Conservation (phyloP, 35 echinoderm and acorn worm species). For the Amphiura filiformis region DNA sequence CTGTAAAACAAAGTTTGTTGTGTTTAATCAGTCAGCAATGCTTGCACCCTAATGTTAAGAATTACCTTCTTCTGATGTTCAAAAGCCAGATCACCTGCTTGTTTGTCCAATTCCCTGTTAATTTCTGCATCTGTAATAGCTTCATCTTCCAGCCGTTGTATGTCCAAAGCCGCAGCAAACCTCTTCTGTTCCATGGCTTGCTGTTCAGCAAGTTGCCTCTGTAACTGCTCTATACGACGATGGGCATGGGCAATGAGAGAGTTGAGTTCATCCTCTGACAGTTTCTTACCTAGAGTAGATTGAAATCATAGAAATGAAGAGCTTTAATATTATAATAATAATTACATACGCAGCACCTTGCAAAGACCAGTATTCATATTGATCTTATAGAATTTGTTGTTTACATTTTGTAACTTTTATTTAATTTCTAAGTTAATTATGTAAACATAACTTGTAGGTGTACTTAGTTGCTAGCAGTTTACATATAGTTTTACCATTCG, state of each 20-base stretch:
- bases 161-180: slow-evolving; percentile 55
- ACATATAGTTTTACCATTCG: too few species aligned
- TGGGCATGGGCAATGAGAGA: slow-evolving; percentile 89
- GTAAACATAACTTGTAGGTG: too few species aligned
- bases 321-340: too few species aligned
- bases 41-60: too few species aligned
- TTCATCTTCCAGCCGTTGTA: slow-evolving; percentile 60
- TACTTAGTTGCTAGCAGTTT: too few species aligned
- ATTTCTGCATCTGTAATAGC: slow-evolving; percentile 44
- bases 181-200: slow-evolving; percentile 80
- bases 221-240: slow-evolving; percentile 86
- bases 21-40: too few species aligned
- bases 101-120: slow-evolving; percentile 64
- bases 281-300: slow-evolving; percentile 62
- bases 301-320: not conserved
- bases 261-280: slow-evolving; percentile 92
- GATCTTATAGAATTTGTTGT: not conserved
- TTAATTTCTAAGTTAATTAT: too few species aligned
- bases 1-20: too few species aligned
- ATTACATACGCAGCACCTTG: too few species aligned
- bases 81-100: slow-evolving; percentile 57
- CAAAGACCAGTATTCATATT: not conserved
- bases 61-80: slow-evolving; percentile 70
- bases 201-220: slow-evolving; percentile 85
- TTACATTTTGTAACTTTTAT: too few species aligned